A percentile compares a stretch with the other conserved stretches of the same genome.
Evolutionary conservation across 1,140 invertebrate genomes (phyloP).

Genomic region (Conus ventricosus): DNA sequence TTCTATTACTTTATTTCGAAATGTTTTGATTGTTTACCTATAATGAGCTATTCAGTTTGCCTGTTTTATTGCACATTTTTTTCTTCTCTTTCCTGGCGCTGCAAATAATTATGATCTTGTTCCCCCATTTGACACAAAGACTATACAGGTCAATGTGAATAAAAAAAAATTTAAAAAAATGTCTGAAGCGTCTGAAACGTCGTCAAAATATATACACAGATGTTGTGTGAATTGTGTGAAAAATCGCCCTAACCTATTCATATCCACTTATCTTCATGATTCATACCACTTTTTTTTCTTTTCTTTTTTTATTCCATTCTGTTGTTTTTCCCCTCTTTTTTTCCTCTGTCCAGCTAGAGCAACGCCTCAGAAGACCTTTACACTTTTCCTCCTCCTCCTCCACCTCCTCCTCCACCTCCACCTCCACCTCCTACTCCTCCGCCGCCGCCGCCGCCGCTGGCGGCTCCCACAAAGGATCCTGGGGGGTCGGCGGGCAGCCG

Average conservation of each 20-base stretch:
- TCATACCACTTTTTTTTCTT: neutral
- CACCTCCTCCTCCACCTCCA: too few relatives aligned
- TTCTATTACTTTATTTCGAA: too few relatives aligned
- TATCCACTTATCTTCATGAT: neutral
- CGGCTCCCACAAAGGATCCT: too few relatives aligned
- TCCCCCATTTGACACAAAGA: too few relatives aligned
- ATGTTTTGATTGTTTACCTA: neutral
- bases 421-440: too few relatives aligned
- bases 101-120: neutral
- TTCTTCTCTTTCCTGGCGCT: neutral
- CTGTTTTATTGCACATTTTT: neutral
- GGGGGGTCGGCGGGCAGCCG: neutral
- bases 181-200: too few relatives aligned
- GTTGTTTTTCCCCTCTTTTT: neutral
- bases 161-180: neutral
- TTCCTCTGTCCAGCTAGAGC: constrained; percentile 3
- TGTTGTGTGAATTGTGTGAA: neutral
- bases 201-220: too few relatives aligned
- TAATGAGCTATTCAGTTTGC: neutral
- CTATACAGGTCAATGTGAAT: neutral
- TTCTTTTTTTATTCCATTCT: too few relatives aligned
- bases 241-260: neutral
- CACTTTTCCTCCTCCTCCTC: too few relatives aligned
- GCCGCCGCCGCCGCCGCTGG: neutral
- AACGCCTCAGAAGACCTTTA: neutral